Percentiles rank a stretch among this genome's conserved stretches.
These are phyloP conservation scores for Nebria salina DNA, from an alignment of 2,888 invertebrate genomes.

Conservation along the genomic window DNA sequence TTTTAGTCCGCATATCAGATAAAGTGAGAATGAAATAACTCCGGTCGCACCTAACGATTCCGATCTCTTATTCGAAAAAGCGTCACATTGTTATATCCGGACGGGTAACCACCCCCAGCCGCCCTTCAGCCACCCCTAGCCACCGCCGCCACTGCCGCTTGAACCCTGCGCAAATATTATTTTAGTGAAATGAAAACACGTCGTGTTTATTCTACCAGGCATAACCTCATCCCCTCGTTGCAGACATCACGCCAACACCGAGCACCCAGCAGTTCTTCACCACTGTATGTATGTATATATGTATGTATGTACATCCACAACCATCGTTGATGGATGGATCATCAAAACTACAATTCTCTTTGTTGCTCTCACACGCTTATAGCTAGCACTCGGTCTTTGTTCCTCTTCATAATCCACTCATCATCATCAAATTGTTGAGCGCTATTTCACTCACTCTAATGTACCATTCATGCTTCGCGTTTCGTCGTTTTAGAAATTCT, in stretches of 20 bases:
- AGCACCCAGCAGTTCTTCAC: background rate
- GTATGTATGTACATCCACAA: background rate
- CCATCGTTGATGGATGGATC: background rate
- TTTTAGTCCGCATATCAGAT: too few species aligned
- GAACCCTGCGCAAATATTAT: slow-evolving; percentile 41
- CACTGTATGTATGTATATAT: background rate
- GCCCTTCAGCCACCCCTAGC: slow-evolving; percentile 17
- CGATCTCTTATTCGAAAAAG: background rate
- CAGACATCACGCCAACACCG: background rate
- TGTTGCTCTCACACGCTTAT: background rate
- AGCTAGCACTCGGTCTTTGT: background rate
- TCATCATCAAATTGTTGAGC: background rate
- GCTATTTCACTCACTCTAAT: background rate
- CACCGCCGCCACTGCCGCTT: slow-evolving; percentile 16
- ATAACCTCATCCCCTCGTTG: background rate
- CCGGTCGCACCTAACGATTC: background rate
- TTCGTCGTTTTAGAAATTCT: background rate
- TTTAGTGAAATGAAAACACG: slow-evolving; percentile 44
- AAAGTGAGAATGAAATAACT: background rate
- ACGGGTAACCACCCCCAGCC: background rate
- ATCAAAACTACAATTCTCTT: background rate
- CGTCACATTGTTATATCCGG: background rate
- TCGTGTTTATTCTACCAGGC: slow-evolving; percentile 40
- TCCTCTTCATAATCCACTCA: background rate
- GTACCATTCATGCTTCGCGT: too few species aligned